Base-by-base conservation (phyloP, 2,113 vertebrate species). In the Gobiocypris rarus region DNA sequence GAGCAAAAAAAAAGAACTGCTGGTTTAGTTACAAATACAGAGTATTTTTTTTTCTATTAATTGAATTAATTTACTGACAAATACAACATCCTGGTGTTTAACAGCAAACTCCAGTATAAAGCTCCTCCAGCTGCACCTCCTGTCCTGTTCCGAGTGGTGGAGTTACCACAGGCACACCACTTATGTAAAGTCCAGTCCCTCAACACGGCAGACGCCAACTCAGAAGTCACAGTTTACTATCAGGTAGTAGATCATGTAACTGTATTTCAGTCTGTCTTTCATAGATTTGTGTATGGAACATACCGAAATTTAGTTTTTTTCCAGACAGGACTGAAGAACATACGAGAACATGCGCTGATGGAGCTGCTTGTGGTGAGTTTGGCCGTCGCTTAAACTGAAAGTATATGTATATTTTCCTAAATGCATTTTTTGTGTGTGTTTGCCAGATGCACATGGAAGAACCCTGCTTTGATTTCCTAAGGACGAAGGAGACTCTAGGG, bases 401-500 rank as follows among this genome's bases (percentile, higher is more conserved):
- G 22, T 81, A 14, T 80, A 9, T 19, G 11, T 7, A 28, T 73
- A 0, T 26, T 41, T 9, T 28, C 7, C 17, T 22, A 19, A 34
- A 52, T 56, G 52, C 17, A 54, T 28, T 56, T 48, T 17, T 19
- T 54, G 6, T 54, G 1, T 54, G 76, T 94, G 17, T 74, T 80
- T n/a, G 11, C 92, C 93, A 99, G 98, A 98, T 98, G 97, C 97
- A 98, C 93, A 99, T 99, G 97, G 97, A 99, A 86, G 97, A 99
- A 87, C 97, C 97, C 4, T 98, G 98, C 89, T 99, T 99, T 81
- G 97, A 99, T 92, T 98, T 97, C 91, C 94, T 99, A 81, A 94
- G 98, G 90, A 99, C 98, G 22, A 99, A 99, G 90, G 97, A 99
- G 93, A 98, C 97, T 1, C 94, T 99, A 0, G 98, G 97, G 98